A percentile compares a stretch with the other conserved stretches of the same genome.
Conservation (phyloP, 2,797 vertebrate species). For the Coluber constrictor region DNA sequence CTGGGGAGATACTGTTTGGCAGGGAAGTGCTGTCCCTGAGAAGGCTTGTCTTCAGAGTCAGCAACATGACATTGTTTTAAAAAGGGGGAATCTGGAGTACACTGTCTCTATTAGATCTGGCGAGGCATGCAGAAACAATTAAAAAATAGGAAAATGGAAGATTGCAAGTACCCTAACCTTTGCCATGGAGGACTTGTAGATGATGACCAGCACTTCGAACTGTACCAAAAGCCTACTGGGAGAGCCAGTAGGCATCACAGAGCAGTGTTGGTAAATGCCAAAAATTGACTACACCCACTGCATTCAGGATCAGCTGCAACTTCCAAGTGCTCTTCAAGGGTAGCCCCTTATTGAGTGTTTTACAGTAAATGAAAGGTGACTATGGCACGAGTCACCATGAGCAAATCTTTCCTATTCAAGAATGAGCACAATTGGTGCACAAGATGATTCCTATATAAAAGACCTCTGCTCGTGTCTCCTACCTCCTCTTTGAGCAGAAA, state of each 20-base stretch:
- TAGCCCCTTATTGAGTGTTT: not conserved
- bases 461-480: not conserved
- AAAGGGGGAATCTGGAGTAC: not conserved
- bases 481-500: not conserved
- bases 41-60: not conserved
- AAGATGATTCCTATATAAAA: not conserved
- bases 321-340: not conserved
- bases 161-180: not conserved
- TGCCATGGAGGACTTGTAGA: not conserved
- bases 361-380: not conserved
- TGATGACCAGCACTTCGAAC: not conserved
- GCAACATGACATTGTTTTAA: not conserved
- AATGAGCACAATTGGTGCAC: not conserved
- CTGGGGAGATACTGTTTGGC: not conserved
- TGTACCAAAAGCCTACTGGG: not conserved
- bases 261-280: not conserved
- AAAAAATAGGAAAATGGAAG: not conserved
- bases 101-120: not conserved
- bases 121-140: not conserved
- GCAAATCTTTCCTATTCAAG: not conserved
- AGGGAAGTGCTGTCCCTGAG: not conserved
- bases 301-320: not conserved
- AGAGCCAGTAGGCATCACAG: not conserved
- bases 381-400: not conserved
- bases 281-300: not conserved